Base-by-base conservation (phyloP, 2,113 vertebrate genomes). In the Taxidea taxus region DNA sequence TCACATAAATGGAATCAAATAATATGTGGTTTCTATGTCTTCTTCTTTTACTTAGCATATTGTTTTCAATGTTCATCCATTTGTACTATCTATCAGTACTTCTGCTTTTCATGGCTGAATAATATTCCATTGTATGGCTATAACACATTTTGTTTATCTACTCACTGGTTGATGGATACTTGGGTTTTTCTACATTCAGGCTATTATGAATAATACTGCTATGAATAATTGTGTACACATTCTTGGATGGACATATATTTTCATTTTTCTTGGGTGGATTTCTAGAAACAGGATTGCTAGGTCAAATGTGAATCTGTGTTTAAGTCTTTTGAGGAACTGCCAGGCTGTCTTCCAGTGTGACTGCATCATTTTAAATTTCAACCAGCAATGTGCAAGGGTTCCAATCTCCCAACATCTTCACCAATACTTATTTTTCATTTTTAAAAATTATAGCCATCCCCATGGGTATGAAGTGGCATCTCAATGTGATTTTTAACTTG, bases 201-300 rank as follows among this genome's bases (percentile, higher is more conserved):
- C 70, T 90, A 72, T 93, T 86, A 72, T 86, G 23, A 96, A 64
- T 93, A 90, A 86, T 80, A 58, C 23, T 94, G n/a, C 81, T 86
- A 81, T 86, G 34, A 62, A 54, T 64, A 72, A 90, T 68, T 82
- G 23, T 60, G 42, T 75, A 70, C 18, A 88, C 0, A 12, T 54
- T 89, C 87, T 64, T 70, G 21, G 60, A 39, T 93, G 39, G 3
- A 72, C 39, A 82, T 87, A 34, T 20, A 74, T 54, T 92, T 95
- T 93, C 18, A n/a, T 62, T 86, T 62, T 18, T 80, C 31, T 72
- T 86, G 72, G 7, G 42, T 85, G 51, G 89, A 37, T 89, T 58
- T 77, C 49, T 90, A 80, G 42, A 7, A 34, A 27, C 16, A 51
- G n/a, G 93, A 37, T 86, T 90, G 5, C 62, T 96, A 25, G 25